Base-by-base conservation (phyloP, 2,888 invertebrate genomes). In the Gymnocheta viridis region DNA sequence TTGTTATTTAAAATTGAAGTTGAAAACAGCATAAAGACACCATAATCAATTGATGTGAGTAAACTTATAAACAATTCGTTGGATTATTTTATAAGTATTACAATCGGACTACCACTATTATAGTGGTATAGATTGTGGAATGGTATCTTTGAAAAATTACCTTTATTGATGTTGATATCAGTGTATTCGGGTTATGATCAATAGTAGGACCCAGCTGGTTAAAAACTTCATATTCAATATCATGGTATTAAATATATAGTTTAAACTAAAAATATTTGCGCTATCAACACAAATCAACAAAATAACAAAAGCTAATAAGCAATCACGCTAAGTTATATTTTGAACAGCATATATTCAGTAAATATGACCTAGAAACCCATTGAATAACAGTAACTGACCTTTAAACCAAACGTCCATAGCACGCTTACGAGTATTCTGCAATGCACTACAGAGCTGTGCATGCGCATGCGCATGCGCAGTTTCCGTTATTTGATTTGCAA, bases 401-500 rank as follows among this genome's bases (percentile, higher is more conserved):
- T 17, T 7, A 29, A 54, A 12, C 7, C 3, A 54, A 27, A 29
- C 24, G 7, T 7, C 2, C 29, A 54, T 29, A 49, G 12, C 49
- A 49, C 22, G 22, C 3, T 22, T 44, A 2, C 5, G n/a, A n/a
- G n/a, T n/a, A n/a, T n/a, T 49, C 22, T 22, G 2, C 10, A 22
- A 22, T 10, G 22, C 49, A 19, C 22, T 12, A 10, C 22, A 22
- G 19, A 14, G 14, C 6, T 4, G 24, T 10, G 17, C 6, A 17
- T 19, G 14, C 29, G 17, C 3, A 64, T 12, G 7, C 0, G 14
- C 22, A 62, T 27, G 14, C 17, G 10, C 17, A 66, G 56, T 58
- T 67, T 66, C 66, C 66, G 66, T 35, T 76, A 56, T 35, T 32
- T 24, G 7, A 29, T 10, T n/a, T 19, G 3, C 4, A 47, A 38